Conservation (phyloP, 2,113 vertebrate genomes). For the Oxyruncus cristatus region DNA sequence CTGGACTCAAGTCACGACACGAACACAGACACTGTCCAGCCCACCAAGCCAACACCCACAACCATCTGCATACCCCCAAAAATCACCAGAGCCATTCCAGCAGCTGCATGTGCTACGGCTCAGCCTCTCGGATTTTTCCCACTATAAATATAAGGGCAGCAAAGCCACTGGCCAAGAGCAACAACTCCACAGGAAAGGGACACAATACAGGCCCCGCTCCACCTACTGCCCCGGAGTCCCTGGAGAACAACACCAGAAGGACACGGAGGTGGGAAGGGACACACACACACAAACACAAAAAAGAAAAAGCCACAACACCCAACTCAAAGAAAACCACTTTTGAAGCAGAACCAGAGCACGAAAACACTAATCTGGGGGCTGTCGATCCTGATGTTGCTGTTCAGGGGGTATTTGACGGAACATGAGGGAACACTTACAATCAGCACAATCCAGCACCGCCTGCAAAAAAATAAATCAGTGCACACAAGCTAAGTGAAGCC, state of each 20-base stretch:
- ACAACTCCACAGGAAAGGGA: conserved; percentile 70
- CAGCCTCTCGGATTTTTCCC: not conserved
- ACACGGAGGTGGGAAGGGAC: conserved; percentile 1
- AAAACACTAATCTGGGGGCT: not conserved
- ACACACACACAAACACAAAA: fast-evolving
- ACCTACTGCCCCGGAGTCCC: conserved; percentile 65
- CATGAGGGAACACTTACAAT: not conserved
- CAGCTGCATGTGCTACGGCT: not conserved
- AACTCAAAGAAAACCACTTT: not conserved
- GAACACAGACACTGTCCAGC: not conserved
- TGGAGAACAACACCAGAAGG: conserved; percentile 36
- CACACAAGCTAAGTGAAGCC: not conserved
- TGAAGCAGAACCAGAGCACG: not conserved
- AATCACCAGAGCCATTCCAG: not conserved
- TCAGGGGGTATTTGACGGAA: not conserved
- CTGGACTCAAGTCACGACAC: not conserved
- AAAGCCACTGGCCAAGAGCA: conserved; percentile 53
- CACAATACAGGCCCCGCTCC: conserved; percentile 72
- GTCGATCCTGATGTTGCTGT: not conserved
- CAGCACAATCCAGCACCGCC: not conserved
- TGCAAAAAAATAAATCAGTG: not conserved
- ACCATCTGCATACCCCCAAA: not conserved
- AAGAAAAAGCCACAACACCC: not conserved
- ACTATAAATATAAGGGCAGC: conserved; percentile 36
- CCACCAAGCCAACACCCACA: not conserved